Evolutionary conservation across 2,888 invertebrate genomes (phyloP).

Genomic region (Agrochola litura): DNA sequence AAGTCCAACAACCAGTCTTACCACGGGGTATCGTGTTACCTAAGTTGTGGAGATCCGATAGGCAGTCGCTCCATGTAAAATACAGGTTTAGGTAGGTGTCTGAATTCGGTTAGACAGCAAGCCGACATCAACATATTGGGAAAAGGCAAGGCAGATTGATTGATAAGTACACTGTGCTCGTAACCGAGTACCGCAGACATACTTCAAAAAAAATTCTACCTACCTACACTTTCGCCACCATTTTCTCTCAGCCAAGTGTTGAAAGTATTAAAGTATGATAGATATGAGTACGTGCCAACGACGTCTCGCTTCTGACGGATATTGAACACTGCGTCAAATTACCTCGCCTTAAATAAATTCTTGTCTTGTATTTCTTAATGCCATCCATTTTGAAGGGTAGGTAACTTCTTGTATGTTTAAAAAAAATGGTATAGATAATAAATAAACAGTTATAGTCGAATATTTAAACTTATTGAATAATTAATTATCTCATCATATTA

Average conservation of each 20-base stretch:
- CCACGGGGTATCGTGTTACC: no score
- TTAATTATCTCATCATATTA: conserved; percentile 5
- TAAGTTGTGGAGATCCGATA: no score
- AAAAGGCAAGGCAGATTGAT: no score
- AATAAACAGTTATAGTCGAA: background rate
- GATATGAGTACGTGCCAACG: conserved; percentile 59
- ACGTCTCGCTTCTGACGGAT: conserved; percentile 58
- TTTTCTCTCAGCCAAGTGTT: conserved; percentile 38
- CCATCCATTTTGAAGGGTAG: background rate
- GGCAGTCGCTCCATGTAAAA: no score
- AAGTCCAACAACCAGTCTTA: no score
- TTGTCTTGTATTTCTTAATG: conserved; percentile 47
- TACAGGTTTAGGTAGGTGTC: no score
- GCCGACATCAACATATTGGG: no score
- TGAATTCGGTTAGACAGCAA: no score
- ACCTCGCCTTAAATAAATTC: conserved; percentile 54
- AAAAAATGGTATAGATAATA: background rate
- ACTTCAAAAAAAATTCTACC: background rate
- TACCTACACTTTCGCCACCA: conserved; percentile 21
- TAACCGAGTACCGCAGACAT: conserved; percentile 11
- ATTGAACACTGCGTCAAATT: conserved; percentile 65
- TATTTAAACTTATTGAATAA: no score
- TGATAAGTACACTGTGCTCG: background rate
- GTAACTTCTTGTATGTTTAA: background rate
- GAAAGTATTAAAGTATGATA: conserved; percentile 63